Percentiles rank a stretch among this genome's conserved stretches.
Evolutionary conservation across 2,888 invertebrate genomes (phyloP).

Genomic region (Acrocyrtus sp.): DNA sequence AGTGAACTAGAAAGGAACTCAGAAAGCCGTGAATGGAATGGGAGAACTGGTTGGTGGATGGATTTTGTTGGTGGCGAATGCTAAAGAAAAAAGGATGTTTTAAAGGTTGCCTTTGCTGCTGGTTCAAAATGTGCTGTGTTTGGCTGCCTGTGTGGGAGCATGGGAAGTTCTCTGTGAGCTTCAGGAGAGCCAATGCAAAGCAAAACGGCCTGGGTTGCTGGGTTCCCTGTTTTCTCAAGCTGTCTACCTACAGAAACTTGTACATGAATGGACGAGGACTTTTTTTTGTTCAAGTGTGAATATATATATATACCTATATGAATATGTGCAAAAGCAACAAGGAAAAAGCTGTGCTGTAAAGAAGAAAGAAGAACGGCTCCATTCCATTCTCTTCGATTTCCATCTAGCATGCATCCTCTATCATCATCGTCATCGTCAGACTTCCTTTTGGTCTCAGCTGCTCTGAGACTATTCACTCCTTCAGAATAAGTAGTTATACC

Average conservation of each 20-base stretch:
- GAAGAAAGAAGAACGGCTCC: no score
- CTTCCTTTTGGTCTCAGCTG: conserved; percentile 18
- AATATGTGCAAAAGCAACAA: conserved; percentile 6
- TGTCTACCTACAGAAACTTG: no score
- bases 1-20: no score
- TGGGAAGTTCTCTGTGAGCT: conserved; percentile 39
- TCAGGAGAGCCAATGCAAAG: conserved; percentile 38
- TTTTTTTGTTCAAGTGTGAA: background rate
- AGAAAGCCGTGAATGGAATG: no score
- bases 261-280: no score
- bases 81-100: background rate
- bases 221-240: no score
- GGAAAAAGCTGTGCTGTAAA: no score
- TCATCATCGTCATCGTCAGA: conserved; percentile 4
- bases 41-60: no score
- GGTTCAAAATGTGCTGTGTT: no score
- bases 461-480: background rate
- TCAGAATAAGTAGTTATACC: conserved; percentile 10
- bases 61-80: no score
- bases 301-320: background rate
- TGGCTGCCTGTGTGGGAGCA: conserved; percentile 41
- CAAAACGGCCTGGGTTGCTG: no score
- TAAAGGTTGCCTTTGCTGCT: no score
- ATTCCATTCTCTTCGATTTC: conserved; percentile 45
- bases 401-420: conserved; percentile 41